Conservation (phyloP, 2,113 vertebrate genomes). For the Stigmatopora argus region DNA sequence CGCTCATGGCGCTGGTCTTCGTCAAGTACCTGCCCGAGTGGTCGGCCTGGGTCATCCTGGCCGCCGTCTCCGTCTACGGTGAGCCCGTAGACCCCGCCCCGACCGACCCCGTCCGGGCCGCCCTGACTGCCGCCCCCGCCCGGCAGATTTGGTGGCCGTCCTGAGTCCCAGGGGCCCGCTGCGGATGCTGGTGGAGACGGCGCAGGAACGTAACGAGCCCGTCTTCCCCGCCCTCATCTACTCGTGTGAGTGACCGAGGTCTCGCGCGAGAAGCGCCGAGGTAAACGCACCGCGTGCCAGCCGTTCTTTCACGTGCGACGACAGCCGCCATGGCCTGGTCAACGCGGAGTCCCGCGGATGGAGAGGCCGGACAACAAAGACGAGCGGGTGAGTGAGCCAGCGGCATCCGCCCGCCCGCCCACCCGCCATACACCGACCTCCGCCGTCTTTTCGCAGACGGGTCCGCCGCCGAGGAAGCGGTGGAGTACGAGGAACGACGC, state of each 20-base stretch:
- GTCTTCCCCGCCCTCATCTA: conserved; percentile 98
- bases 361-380: conserved; percentile 7
- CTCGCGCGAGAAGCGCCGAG: too few species aligned
- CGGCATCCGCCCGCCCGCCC: not conserved
- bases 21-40: conserved; percentile 98
- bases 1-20: conserved; percentile 97
- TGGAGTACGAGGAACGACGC: conserved; percentile 40
- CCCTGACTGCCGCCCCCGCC: conserved; percentile 1
- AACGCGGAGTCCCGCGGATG: conserved; percentile 71
- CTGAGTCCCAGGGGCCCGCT: conserved; percentile 95
- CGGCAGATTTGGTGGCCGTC: conserved; percentile 90
- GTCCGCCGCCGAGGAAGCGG: conserved; percentile 54
- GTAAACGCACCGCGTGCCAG: too few species aligned
- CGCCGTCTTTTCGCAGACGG: conserved; percentile 60
- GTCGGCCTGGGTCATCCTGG: conserved; percentile 97
- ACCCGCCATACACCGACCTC: not conserved
- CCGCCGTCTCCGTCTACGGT: conserved; percentile 97
- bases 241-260: conserved; percentile 78
- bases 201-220: conserved; percentile 97
- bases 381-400: conserved; percentile 20
- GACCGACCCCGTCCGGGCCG: not conserved
- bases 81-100: conserved; percentile 4
- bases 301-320: not conserved
- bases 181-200: conserved; percentile 94
- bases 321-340: conserved; percentile 96